Percentiles rank a stretch among this genome's conserved stretches.
phyloP scores from a whole-genome alignment of 2,797 vertebrate genomes.

The Catostomus latipinnis region DNA sequence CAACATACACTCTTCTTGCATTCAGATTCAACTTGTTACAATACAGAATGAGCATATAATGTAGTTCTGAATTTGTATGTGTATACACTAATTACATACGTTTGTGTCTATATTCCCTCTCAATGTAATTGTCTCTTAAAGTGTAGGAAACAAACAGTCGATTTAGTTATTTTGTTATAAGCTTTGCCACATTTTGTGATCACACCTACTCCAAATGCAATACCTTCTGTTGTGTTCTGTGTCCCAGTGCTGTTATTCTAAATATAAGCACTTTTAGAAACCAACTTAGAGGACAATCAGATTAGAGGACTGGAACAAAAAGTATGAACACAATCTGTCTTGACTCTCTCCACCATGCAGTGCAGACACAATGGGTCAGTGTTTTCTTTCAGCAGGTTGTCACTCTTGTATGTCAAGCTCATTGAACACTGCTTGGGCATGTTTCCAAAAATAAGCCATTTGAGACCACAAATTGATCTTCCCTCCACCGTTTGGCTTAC shows the following conservation, averaged over 20 bases:
- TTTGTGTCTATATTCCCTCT: too few relatives aligned
- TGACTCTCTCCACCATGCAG: not conserved
- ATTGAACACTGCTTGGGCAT: slow-evolving; percentile 53
- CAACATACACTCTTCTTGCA: too few relatives aligned
- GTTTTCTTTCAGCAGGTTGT: slow-evolving; percentile 59
- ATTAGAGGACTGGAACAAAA: too few relatives aligned
- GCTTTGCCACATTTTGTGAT: not conserved
- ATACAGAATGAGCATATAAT: not conserved
- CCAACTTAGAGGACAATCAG: too few relatives aligned
- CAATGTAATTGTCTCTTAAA: too few relatives aligned
- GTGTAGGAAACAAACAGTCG: too few relatives aligned
- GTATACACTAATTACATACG: not conserved
- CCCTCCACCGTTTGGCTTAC: slow-evolving; percentile 36
- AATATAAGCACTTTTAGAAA: too few relatives aligned
- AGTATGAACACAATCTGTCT: not conserved
- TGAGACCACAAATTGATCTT: slow-evolving; percentile 52
- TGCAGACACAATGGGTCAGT: slow-evolving; percentile 28
- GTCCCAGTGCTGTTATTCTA: too few relatives aligned
- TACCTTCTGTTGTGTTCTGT: too few relatives aligned
- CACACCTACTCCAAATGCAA: not conserved
- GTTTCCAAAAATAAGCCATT: slow-evolving; percentile 53
- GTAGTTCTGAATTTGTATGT: not conserved
- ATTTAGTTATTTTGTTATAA: too few relatives aligned
- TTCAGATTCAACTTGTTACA: not conserved
- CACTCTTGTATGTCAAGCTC: slow-evolving; percentile 55